Conservation (phyloP, 2,113 vertebrate genomes). For the Mus pahari region DNA sequence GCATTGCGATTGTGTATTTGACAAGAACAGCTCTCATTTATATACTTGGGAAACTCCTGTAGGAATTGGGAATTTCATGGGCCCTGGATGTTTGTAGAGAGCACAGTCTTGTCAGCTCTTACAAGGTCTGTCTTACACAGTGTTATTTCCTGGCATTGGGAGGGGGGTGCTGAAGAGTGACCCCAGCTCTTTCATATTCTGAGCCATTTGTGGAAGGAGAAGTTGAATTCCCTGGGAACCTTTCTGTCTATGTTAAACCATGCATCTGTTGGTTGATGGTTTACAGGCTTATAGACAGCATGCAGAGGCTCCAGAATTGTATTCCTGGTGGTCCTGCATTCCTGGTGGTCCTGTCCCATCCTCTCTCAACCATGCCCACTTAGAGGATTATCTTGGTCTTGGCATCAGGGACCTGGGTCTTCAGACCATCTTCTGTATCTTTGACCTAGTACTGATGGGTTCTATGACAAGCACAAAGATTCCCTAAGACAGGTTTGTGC, state of each 20-base stretch:
- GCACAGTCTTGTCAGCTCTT: neutral
- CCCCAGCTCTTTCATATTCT: slow-evolving; percentile 50
- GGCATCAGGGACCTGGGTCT: neutral
- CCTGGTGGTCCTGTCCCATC: neutral
- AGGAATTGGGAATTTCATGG: neutral
- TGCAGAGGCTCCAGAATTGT: slow-evolving; percentile 31
- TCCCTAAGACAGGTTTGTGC: neutral
- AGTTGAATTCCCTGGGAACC: slow-evolving; percentile 67
- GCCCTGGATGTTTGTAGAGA: neutral
- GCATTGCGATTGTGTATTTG: neutral
- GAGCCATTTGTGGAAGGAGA: slow-evolving; percentile 74
- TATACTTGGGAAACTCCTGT: neutral
- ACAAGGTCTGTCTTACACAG: neutral
- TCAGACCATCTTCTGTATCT: too few relatives aligned
- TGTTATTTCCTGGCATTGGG: slow-evolving; percentile 48
- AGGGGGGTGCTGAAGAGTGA: slow-evolving; percentile 28
- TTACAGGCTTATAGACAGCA: slow-evolving; percentile 52
- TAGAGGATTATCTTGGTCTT: slow-evolving; percentile 46
- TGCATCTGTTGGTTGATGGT: slow-evolving; percentile 56
- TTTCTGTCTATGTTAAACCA: slow-evolving; percentile 62
- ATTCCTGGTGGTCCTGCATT: neutral
- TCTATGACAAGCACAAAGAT: slow-evolving; percentile 31
- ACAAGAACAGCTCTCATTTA: neutral
- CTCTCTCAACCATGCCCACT: neutral
- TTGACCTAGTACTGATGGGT: neutral